Conservation (phyloP, 2,797 vertebrate genomes). For the Synaphobranchus kaupii region DNA sequence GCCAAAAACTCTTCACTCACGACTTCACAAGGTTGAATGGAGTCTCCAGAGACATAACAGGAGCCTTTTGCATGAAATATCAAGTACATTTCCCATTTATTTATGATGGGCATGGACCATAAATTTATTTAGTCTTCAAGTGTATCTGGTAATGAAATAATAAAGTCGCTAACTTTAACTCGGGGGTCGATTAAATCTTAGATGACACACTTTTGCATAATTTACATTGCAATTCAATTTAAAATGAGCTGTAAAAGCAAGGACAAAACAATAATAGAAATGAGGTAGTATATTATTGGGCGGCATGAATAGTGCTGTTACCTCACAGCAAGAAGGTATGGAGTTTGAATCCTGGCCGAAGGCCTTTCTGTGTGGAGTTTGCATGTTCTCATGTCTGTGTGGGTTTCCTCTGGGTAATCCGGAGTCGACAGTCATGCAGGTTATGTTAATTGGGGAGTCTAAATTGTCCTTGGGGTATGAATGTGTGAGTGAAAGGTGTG, state of each 20-base stretch:
- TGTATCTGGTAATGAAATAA: background rate
- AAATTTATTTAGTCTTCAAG: background rate
- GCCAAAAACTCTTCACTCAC: background rate
- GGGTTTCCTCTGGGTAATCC: background rate
- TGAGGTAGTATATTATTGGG: background rate
- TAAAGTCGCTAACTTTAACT: background rate
- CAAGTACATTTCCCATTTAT: background rate
- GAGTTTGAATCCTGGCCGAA: background rate
- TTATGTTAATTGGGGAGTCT: background rate
- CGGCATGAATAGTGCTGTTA: background rate
- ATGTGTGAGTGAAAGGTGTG: background rate
- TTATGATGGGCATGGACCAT: constrained; percentile 3
- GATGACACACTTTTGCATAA: background rate
- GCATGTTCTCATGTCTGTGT: background rate
- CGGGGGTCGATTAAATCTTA: constrained; percentile 9
- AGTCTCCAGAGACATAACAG: background rate
- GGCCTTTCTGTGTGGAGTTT: background rate
- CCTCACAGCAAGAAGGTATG: background rate
- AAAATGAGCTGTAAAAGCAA: background rate
- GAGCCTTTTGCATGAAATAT: background rate
- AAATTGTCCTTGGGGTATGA: background rate
- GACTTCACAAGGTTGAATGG: background rate
- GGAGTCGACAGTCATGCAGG: background rate
- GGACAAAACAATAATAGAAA: background rate
- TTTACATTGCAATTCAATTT: background rate